Base-by-base conservation (phyloP, 1,140 invertebrate genomes). In the Cyclina sinensis region DNA sequence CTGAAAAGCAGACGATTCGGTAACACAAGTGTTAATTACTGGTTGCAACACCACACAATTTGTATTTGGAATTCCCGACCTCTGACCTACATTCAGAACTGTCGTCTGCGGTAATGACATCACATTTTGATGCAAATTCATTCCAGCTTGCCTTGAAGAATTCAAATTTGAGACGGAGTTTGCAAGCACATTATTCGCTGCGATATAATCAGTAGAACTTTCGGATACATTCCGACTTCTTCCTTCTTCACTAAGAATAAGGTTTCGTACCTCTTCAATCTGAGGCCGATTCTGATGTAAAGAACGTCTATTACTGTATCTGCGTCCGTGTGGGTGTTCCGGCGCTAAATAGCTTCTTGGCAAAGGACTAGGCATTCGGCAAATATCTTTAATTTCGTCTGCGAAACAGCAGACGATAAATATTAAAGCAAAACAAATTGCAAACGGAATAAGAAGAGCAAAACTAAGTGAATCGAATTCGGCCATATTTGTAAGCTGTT, bases 321-420 rank as follows among this genome's bases (percentile, higher is more conserved):
- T 46, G 16, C 32, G 24, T 0, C 21, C 35, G 18, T 37, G 81
- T 3, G 37, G 24, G 0, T 59, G 30, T 65, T 85, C 85, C 14
- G 37, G 54, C 54, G 48, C 84, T 3, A 87, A 46, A 43, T 92
- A 90, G 54, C 82, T 79, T 7, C 35, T 76, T 16, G 91, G 91
- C 14, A 92, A 32, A 16, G 90, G 91, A 59, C 76, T 91, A 16
- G 91, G 91, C 76, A 92, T 86, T 24, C 89, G 74, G 54, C 91
- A 92, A 73, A 92, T 92, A 65, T 89, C 78, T 82, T 92, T 92
- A 32, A 92, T 85, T 73, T 92, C 89, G 37, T 92, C 91, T 7
- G 91, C 91, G 85, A 90, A 92, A 62, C 91, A 92, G 35, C 91
- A 92, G 7, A 92, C 91, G 1, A 91, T 32, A 57, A 92, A 92